These are phyloP conservation scores for Xanthia icteritia DNA, from an alignment of 2,888 invertebrate species.

Conservation along the genomic window DNA sequence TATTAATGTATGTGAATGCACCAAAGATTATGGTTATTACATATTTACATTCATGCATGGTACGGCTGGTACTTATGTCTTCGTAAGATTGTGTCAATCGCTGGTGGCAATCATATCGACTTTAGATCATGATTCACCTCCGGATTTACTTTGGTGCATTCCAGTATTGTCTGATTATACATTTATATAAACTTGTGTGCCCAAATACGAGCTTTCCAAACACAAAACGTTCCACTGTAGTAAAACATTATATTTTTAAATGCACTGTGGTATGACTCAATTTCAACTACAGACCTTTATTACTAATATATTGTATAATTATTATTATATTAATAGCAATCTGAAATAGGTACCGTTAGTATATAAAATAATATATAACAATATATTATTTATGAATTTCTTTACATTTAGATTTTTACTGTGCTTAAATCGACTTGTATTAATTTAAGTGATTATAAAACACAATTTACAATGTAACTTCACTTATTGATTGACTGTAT, in stretches of 20 bases:
- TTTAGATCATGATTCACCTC: conserved; percentile 19
- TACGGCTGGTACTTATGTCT: conserved; percentile 66
- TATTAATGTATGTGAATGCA: conserved; percentile 56
- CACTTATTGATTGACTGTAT: conserved; percentile 55
- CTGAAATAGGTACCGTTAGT: conserved; percentile 34
- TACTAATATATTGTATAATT: conserved; percentile 25
- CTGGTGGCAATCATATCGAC: conserved; percentile 11
- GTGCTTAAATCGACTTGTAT: conserved; percentile 32
- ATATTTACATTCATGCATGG: conserved; percentile 39
- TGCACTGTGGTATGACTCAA: conserved; percentile 13
- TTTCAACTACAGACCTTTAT: conserved; percentile 25
- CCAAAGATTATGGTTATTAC: conserved; percentile 52
- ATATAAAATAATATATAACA: conserved; percentile 29
- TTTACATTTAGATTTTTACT: conserved; percentile 31
- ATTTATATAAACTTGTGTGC: conserved; percentile 39
- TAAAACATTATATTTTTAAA: conserved; percentile 27
- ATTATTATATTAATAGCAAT: conserved; percentile 39
- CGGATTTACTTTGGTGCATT: conserved; percentile 57
- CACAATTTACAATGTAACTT: conserved; percentile 59
- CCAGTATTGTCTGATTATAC: conserved; percentile 30
- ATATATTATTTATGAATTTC: conserved; percentile 43
- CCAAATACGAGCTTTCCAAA: conserved; percentile 53
- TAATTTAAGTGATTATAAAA: conserved; percentile 62
- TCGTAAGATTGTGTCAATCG: conserved; percentile 15
- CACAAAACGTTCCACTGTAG: conserved; percentile 40